phyloP scores from a whole-genome alignment of 2,797 vertebrate species.

The Nothura maculosa region DNA sequence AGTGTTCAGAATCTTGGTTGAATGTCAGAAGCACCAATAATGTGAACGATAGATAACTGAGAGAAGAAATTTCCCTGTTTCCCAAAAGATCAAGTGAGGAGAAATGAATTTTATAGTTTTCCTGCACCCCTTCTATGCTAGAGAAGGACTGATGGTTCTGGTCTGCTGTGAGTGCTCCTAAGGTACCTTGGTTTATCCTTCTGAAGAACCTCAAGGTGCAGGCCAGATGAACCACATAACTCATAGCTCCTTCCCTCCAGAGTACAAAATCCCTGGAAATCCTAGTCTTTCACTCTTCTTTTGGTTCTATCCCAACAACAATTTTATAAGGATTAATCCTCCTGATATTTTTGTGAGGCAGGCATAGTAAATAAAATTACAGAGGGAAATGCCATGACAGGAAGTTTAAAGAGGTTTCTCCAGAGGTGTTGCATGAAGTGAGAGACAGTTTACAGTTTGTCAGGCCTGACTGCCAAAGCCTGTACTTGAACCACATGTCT shows the following conservation, averaged over 20 bases:
- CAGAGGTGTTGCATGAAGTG: not conserved
- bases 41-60: not conserved
- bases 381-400: not conserved
- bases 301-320: not conserved
- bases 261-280: not conserved
- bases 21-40: not conserved
- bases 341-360: not conserved
- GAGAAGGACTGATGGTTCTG: not conserved
- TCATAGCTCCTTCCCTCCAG: not conserved
- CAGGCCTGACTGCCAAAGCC: not conserved
- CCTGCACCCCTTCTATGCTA: fast-evolving
- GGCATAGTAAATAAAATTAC: not conserved
- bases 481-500: not conserved
- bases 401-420: conserved; percentile 14
- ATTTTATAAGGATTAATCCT: not conserved
- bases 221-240: not conserved
- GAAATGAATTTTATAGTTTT: not conserved
- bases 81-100: not conserved
- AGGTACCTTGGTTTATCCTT: not conserved
- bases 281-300: not conserved
- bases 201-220: fast-evolving
- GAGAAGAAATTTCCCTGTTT: not conserved
- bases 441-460: conserved; percentile 5
- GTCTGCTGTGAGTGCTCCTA: not conserved
- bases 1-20: not conserved